These are phyloP conservation scores for Calosoma granatense DNA, from an alignment of 1,140 invertebrate genomes.

Conservation along the genomic window DNA sequence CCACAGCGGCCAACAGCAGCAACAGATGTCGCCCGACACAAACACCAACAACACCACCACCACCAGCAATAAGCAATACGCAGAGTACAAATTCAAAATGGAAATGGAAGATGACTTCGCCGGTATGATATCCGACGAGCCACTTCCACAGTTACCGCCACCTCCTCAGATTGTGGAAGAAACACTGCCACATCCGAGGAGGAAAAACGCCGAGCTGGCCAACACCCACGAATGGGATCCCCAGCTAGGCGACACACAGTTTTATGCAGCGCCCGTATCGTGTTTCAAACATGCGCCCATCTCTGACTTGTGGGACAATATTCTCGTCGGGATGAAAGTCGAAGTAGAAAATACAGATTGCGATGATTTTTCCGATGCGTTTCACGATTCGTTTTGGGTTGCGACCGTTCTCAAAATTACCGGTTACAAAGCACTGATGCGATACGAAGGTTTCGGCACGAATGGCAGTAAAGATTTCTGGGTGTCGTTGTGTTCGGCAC, in stretches of 20 bases:
- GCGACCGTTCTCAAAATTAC: slow-evolving; percentile 83
- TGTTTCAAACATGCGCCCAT: slow-evolving; percentile 88
- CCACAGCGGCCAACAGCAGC: slow-evolving; percentile 18
- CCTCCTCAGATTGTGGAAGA: slow-evolving; percentile 31
- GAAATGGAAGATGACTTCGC: slow-evolving; percentile 28
- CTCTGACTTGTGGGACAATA: slow-evolving; percentile 86
- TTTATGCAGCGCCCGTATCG: slow-evolving; percentile 77
- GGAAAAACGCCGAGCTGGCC: slow-evolving; percentile 47
- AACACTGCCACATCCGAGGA: slow-evolving; percentile 36
- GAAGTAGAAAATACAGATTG: slow-evolving; percentile 89
- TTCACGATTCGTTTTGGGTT: slow-evolving; percentile 87
- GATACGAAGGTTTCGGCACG: slow-evolving; percentile 89
- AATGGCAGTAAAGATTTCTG: slow-evolving; percentile 88
- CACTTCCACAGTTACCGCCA: slow-evolving; percentile 37
- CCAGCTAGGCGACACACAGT: slow-evolving; percentile 62
- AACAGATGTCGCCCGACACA: slow-evolving; percentile 31
- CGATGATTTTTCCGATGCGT: slow-evolving; percentile 64
- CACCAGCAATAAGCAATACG: slow-evolving; percentile 23
- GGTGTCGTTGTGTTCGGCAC: slow-evolving; percentile 86
- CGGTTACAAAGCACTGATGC: slow-evolving; percentile 84
- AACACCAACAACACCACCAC: not conserved
- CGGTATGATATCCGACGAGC: slow-evolving; percentile 37
- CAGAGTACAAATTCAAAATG: slow-evolving; percentile 31
- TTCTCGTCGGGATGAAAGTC: slow-evolving; percentile 89
- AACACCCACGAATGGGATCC: slow-evolving; percentile 76